Conservation (phyloP, 1,140 invertebrate genomes). For the Holcopasites calliopsidis region DNA sequence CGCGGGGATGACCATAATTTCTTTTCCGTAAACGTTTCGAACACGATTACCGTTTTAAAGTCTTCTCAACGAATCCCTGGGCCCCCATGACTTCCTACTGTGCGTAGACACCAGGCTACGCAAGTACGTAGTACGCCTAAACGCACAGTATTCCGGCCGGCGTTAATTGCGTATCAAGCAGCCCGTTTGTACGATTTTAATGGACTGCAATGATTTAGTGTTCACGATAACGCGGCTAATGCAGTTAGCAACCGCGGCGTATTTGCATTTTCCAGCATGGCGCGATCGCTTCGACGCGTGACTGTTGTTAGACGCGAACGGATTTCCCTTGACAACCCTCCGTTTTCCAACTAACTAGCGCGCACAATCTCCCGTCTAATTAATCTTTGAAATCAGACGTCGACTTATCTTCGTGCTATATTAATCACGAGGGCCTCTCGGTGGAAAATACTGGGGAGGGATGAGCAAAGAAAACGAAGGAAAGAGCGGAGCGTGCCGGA, state of each 20-base stretch:
- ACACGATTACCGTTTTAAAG: not conserved
- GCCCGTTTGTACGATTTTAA: slow-evolving; percentile 18
- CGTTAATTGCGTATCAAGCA: not conserved
- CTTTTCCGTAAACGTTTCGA: not conserved
- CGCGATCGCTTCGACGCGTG: slow-evolving; percentile 24
- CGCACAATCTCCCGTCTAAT: not conserved
- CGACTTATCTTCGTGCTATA: not conserved
- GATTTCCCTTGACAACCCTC: not conserved
- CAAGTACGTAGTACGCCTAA: no score
- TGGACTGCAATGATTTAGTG: slow-evolving; percentile 9
- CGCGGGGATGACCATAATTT: no score
- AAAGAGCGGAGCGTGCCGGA: slow-evolving; percentile 17
- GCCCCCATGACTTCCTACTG: no score
- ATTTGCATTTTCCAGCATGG: slow-evolving; percentile 1
- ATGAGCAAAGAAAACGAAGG: slow-evolving; percentile 9
- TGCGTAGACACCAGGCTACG: no score
- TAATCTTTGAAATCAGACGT: slow-evolving; percentile 33
- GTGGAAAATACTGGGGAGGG: not conserved
- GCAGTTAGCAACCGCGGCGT: not conserved
- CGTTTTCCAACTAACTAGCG: not conserved
- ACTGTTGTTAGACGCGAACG: not conserved
- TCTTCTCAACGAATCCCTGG: no score
- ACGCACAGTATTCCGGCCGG: not conserved
- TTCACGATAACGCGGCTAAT: slow-evolving; percentile 11
- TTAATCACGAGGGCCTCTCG: not conserved